Evolutionary conservation across 2,113 vertebrate genomes (phyloP).

Genomic region (Hippocampus comes): DNA sequence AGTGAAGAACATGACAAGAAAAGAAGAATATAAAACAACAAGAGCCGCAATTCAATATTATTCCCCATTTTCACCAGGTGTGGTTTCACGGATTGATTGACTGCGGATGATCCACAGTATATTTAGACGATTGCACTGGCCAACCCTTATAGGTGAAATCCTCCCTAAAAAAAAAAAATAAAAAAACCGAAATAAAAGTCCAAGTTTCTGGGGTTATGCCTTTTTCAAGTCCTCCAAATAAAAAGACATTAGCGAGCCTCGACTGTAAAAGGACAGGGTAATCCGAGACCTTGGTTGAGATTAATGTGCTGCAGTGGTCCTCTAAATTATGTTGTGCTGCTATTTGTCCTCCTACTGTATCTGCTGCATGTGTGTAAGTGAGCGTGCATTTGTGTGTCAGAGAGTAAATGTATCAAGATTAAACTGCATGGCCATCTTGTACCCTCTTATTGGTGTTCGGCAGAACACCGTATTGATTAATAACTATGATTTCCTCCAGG

Average conservation of each 20-base stretch:
- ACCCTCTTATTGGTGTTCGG: constrained; percentile 31
- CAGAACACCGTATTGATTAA: constrained; percentile 50
- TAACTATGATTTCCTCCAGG: constrained; percentile 24
- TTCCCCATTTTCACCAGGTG: background rate
- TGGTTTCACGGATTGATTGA: background rate
- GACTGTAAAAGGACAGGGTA: constrained; percentile 24
- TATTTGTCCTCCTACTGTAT: constrained; percentile 40
- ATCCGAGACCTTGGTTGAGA: constrained; percentile 44
- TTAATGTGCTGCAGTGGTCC: constrained; percentile 25
- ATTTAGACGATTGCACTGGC: background rate
- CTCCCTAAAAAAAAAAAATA: too few species aligned
- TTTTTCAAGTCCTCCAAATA: background rate
- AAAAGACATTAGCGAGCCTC: constrained; percentile 21
- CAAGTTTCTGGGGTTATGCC: background rate
- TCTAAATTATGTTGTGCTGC: constrained; percentile 36
- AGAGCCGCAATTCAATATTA: background rate
- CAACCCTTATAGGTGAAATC: background rate
- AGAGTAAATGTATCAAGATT: constrained; percentile 33
- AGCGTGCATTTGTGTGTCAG: background rate
- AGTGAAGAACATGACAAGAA: background rate
- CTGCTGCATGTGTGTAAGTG: constrained; percentile 13
- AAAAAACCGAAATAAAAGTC: background rate
- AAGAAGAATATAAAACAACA: background rate
- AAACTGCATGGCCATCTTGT: constrained; percentile 25
- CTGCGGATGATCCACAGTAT: background rate